phyloP scores from a whole-genome alignment of 1,140 invertebrate species.

The Drosophila trapezifrons region DNA sequence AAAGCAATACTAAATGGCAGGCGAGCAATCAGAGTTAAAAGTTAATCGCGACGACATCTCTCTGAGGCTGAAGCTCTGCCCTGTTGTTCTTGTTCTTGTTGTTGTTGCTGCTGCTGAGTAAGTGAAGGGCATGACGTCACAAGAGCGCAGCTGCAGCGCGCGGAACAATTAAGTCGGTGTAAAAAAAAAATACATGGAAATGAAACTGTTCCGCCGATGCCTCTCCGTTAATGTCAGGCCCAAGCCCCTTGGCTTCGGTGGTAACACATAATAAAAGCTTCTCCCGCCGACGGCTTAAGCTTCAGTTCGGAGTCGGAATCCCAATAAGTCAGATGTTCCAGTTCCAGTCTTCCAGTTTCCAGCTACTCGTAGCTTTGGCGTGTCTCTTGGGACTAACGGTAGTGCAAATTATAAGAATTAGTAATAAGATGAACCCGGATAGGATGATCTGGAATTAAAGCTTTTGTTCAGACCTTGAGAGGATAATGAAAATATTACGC shows the following conservation, averaged over 20 bases:
- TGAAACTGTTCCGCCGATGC: conserved; percentile 27
- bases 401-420: not conserved
- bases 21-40: conserved; percentile 38
- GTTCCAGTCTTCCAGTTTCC: not conserved
- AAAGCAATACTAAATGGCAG: conserved; percentile 34
- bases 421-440: no score
- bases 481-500: no score
- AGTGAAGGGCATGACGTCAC: conserved; percentile 81
- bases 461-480: no score
- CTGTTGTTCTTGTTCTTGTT: conserved; percentile 5
- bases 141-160: conserved; percentile 41
- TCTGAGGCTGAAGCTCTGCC: conserved; percentile 9
- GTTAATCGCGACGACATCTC: conserved; percentile 27
- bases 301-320: conserved; percentile 45
- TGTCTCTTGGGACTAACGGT: conserved; percentile 50
- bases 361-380: not conserved
- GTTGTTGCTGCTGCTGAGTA: conserved; percentile 32
- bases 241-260: conserved; percentile 14
- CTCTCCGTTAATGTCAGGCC: conserved; percentile 33
- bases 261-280: conserved; percentile 54
- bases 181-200: conserved; percentile 22
- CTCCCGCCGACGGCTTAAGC: conserved; percentile 13
- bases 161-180: conserved; percentile 13
- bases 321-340: conserved; percentile 11
- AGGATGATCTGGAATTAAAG: no score